Conservation (phyloP, 2,888 invertebrate species). For the Chrysolina oricalcia region DNA sequence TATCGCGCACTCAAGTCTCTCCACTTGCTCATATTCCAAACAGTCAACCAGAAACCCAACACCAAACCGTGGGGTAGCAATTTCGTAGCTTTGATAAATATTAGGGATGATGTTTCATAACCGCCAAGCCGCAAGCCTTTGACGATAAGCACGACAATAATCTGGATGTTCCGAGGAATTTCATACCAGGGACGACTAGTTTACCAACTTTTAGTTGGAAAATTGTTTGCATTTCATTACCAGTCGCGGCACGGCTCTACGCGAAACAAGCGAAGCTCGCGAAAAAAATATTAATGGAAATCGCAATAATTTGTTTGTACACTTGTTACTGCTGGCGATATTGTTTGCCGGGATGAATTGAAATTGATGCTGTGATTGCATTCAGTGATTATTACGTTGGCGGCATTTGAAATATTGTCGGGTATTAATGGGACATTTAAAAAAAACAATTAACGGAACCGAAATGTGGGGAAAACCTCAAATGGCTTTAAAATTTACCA, state of each 20-base stretch:
- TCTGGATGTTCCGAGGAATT: slow-evolving; percentile 28
- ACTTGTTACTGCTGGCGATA: too few species aligned
- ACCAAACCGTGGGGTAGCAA: slow-evolving; percentile 14
- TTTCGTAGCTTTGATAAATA: slow-evolving; percentile 21
- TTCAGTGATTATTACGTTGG: too few species aligned
- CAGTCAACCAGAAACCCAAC: neutral
- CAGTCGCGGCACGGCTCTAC: neutral
- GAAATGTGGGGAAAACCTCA: too few species aligned
- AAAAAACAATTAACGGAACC: too few species aligned
- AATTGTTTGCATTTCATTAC: slow-evolving; percentile 25
- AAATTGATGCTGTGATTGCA: too few species aligned
- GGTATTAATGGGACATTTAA: too few species aligned
- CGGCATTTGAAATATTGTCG: too few species aligned
- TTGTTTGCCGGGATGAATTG: too few species aligned
- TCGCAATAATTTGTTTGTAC: too few species aligned
- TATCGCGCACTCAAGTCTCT: neutral
- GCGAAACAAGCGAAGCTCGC: neutral
- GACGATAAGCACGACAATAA: slow-evolving; percentile 33
- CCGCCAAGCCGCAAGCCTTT: slow-evolving; percentile 28
- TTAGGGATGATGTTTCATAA: slow-evolving; percentile 22
- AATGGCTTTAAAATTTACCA: too few species aligned
- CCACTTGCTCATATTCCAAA: neutral
- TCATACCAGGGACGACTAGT: neutral
- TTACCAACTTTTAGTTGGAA: slow-evolving; percentile 24
- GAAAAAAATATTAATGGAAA: neutral